Evolutionary conservation across 53 echinoderm and acorn worm genomes (phyloP).

Genomic region (Henricia sp.): DNA sequence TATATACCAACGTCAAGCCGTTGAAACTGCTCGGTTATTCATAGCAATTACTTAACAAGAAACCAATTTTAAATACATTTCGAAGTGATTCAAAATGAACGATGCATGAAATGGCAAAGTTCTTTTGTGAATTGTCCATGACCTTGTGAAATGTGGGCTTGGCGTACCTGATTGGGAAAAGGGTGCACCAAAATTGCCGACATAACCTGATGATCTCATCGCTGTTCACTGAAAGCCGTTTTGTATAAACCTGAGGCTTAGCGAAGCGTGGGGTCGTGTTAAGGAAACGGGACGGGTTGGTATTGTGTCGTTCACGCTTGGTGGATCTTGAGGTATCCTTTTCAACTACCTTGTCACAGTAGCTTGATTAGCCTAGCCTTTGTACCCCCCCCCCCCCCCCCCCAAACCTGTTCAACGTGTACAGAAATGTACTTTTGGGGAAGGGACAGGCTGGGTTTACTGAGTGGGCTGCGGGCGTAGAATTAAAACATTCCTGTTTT

Average conservation of each 20-base stretch:
- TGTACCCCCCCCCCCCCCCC: neutral
- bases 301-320: conserved; percentile 28
- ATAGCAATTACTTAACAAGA: too few species aligned
- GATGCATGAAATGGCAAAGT: too few species aligned
- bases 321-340: conserved; percentile 24
- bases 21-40: too few species aligned
- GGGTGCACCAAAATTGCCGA: too few species aligned
- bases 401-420: too few species aligned
- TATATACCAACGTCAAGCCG: too few species aligned
- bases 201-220: conserved; percentile 39
- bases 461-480: conserved; percentile 15
- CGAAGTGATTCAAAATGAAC: too few species aligned
- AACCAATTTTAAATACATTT: too few species aligned
- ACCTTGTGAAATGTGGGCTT: too few species aligned
- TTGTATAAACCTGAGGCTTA: conserved; percentile 7
- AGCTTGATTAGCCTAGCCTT: conserved; percentile 17
- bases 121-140: neutral
- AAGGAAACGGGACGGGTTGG: neutral
- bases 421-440: too few species aligned
- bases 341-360: neutral
- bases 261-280: neutral
- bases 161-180: too few species aligned
- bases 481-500: conserved; percentile 24
- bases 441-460: neutral
- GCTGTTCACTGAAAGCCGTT: neutral